Evolutionary conservation across 2,113 vertebrate species (phyloP).

Genomic region (Martes martes): DNA sequence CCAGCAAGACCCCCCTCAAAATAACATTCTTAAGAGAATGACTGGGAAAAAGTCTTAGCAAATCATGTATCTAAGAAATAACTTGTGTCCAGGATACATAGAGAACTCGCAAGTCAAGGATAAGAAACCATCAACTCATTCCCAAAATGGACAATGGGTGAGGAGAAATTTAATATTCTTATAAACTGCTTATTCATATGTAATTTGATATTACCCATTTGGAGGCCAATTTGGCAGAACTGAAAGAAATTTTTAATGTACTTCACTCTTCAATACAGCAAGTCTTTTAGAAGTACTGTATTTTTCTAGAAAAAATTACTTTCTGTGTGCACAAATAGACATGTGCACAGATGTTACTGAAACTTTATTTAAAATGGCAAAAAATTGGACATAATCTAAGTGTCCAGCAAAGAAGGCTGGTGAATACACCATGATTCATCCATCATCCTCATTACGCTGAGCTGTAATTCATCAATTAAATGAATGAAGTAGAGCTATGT

Average conservation of each 20-base stretch:
- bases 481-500: background rate
- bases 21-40: background rate
- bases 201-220: background rate
- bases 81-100: background rate
- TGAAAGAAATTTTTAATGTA: background rate
- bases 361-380: background rate
- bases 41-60: background rate
- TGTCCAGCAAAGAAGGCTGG: background rate
- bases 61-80: background rate
- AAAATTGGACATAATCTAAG: background rate
- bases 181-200: background rate
- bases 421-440: slow-evolving; percentile 3
- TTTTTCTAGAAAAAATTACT: background rate
- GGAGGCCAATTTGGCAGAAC: background rate
- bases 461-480: background rate
- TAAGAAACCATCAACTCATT: background rate
- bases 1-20: background rate
- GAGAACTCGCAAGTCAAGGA: background rate
- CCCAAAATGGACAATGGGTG: background rate
- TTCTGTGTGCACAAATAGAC: background rate
- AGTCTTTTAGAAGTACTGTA: background rate
- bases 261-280: background rate
- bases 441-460: background rate
- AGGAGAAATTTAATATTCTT: background rate
- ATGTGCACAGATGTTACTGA: background rate